Evolutionary conservation across 35 echinoderm and acorn worm genomes (phyloP).

Genomic region (Heliocidaris erythrogramma): DNA sequence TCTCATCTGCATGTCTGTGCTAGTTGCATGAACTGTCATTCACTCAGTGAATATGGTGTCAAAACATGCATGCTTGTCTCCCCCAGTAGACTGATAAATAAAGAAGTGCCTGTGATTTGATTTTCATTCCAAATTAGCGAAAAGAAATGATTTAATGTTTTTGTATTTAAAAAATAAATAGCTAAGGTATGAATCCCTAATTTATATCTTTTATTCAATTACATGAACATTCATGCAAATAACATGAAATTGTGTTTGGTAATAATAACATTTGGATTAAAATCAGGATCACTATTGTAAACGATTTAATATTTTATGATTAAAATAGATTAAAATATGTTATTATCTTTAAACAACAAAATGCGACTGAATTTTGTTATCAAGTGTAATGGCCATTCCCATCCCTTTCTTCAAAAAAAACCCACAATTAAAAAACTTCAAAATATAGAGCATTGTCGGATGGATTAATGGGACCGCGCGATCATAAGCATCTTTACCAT

Average conservation of each 20-base stretch:
- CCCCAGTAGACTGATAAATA: too few species aligned
- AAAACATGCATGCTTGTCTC: background rate
- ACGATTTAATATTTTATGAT: too few species aligned
- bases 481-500: background rate
- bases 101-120: background rate
- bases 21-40: background rate
- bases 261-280: too few species aligned
- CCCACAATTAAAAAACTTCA: background rate
- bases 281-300: too few species aligned
- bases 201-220: too few species aligned
- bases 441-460: background rate
- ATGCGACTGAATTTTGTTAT: background rate
- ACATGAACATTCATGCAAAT: too few species aligned
- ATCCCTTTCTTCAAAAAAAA: background rate
- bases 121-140: background rate
- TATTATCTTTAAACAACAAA: background rate
- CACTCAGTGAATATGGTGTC: background rate
- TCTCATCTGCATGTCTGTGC: slow-evolving; percentile 23
- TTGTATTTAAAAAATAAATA: background rate
- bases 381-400: background rate
- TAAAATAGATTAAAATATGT: too few species aligned
- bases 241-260: too few species aligned
- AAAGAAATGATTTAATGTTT: background rate
- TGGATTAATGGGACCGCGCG: background rate
- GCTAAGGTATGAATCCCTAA: background rate